Evolutionary conservation across 2,797 vertebrate genomes (phyloP).

Genomic region (Pangasius djambal): DNA sequence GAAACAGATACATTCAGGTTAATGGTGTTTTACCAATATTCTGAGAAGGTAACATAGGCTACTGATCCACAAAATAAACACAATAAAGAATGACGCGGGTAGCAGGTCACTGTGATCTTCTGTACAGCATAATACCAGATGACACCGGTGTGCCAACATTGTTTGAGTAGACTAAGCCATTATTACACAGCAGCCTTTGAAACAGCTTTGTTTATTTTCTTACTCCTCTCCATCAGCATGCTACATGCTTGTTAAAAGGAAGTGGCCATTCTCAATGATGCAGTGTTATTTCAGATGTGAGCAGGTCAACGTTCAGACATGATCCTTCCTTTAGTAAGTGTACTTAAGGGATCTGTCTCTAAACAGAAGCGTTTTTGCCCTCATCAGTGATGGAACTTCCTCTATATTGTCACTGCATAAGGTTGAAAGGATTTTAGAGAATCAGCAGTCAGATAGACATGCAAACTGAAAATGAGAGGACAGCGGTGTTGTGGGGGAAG

Average conservation of each 20-base stretch:
- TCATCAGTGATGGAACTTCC: slow-evolving; percentile 70
- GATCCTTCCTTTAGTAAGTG: slow-evolving; percentile 68
- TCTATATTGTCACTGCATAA: slow-evolving; percentile 65
- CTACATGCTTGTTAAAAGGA: slow-evolving; percentile 31
- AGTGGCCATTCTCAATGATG: slow-evolving; percentile 54
- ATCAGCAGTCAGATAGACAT: slow-evolving; percentile 61
- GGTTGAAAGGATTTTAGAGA: slow-evolving; percentile 58
- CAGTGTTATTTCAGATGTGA: slow-evolving; percentile 66
- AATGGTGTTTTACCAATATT: not conserved
- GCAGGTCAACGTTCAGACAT: slow-evolving; percentile 69
- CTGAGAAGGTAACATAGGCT: not conserved
- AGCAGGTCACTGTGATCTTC: slow-evolving; percentile 16
- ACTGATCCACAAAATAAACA: slow-evolving; percentile 5
- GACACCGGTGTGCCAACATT: slow-evolving; percentile 15
- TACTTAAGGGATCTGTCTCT: slow-evolving; percentile 66
- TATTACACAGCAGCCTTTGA: not conserved
- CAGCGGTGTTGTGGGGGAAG: not conserved
- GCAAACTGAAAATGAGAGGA: not conserved
- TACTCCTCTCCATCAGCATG: not conserved
- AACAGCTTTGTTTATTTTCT: slow-evolving; percentile 10
- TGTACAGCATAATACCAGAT: slow-evolving; percentile 19
- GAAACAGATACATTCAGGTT: slow-evolving; percentile 27
- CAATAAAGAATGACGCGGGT: not conserved
- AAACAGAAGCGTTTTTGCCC: slow-evolving; percentile 61
- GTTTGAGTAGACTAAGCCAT: slow-evolving; percentile 13